phyloP scores from a whole-genome alignment of 1,140 invertebrate genomes.

The Monomorium pharaonis region DNA sequence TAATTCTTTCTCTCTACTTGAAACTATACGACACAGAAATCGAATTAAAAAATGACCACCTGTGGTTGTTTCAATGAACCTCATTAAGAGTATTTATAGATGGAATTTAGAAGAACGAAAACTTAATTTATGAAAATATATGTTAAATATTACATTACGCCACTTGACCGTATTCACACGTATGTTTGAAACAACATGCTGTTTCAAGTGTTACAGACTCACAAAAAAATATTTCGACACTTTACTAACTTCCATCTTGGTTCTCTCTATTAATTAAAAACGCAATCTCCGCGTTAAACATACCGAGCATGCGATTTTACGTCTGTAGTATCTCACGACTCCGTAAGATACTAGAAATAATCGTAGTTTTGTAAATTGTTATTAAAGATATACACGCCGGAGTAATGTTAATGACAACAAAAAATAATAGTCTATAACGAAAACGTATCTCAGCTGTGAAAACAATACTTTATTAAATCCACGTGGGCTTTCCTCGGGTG shows the following conservation, averaged over 20 bases:
- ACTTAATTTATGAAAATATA: conserved; percentile 62
- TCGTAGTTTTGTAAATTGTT: background rate
- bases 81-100: conserved; percentile 62
- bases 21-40: background rate
- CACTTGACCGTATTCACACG: background rate
- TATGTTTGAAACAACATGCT: background rate
- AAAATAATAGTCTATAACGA: background rate
- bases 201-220: conserved; percentile 1
- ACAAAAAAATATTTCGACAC: conserved; percentile 46
- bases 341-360: background rate
- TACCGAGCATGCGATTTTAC: background rate
- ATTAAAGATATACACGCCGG: background rate
- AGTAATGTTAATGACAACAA: background rate
- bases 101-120: conserved; percentile 1
- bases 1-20: background rate
- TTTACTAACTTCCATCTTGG: conserved; percentile 33
- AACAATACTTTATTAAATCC: background rate
- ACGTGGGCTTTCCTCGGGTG: background rate
- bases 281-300: conserved; percentile 1
- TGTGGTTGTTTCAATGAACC: conserved; percentile 4
- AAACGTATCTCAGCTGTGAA: conserved; percentile 34
- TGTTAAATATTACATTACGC: conserved; percentile 59
- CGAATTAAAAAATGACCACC: conserved; percentile 4
- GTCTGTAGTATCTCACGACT: background rate
- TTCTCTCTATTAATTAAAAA: conserved; percentile 62